These are phyloP conservation scores for Drosophila orena DNA, from an alignment of 1,140 invertebrate genomes.

Conservation along the genomic window DNA sequence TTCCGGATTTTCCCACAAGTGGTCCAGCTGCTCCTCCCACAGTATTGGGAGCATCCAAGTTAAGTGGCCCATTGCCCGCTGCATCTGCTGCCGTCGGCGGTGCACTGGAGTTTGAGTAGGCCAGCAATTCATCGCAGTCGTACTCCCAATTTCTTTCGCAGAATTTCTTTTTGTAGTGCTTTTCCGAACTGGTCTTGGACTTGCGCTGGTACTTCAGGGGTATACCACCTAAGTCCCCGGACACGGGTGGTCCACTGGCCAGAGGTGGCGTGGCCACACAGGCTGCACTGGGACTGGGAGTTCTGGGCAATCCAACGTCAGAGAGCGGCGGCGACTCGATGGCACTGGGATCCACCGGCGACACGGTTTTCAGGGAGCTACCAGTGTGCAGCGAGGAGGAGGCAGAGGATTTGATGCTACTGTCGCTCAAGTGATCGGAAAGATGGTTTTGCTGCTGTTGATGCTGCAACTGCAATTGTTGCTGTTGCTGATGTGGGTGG, in stretches of 20 bases:
- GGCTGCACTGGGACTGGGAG: constrained; percentile 87
- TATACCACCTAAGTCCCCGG: constrained; percentile 53
- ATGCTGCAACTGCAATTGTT: constrained; percentile 27
- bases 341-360: constrained; percentile 69
- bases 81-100: constrained; percentile 68
- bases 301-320: constrained; percentile 88
- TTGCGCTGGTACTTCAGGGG: constrained; percentile 88
- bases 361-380: constrained; percentile 67
- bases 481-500: constrained; percentile 19
- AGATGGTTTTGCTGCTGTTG: constrained; percentile 53
- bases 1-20: constrained; percentile 52
- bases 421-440: constrained; percentile 76
- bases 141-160: constrained; percentile 88
- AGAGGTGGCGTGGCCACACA: constrained; percentile 85
- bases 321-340: constrained; percentile 86
- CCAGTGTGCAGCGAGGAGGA: constrained; percentile 59
- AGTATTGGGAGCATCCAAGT: constrained; percentile 4
- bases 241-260: constrained; percentile 48
- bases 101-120: constrained; percentile 75
- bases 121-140: constrained; percentile 85
- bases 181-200: constrained; percentile 86
- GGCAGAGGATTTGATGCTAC: constrained; percentile 73
- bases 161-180: constrained; percentile 92
- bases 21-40: background rate
- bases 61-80: constrained; percentile 54